phyloP scores from a whole-genome alignment of 92 coral and sea anemone species.

The Umimayanthus chanpuru region DNA sequence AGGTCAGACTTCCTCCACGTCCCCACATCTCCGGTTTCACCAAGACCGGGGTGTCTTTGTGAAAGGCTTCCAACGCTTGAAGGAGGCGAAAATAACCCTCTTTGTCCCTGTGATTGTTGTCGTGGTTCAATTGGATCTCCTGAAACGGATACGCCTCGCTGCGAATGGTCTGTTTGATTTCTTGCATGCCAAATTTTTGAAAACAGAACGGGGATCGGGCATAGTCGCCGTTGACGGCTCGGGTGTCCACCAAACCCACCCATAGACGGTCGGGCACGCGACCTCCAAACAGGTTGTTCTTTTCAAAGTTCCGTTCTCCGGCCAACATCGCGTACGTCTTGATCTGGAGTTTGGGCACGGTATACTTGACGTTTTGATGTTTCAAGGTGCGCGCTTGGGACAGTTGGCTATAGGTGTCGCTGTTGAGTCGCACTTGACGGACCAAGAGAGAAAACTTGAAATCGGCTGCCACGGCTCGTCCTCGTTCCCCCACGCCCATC shows the following conservation, averaged over 20 bases:
- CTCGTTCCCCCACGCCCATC: slow-evolving; percentile 1
- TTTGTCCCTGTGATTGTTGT: slow-evolving; percentile 2
- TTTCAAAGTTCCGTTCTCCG: neutral
- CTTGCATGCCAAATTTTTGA: no score
- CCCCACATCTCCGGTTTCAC: neutral
- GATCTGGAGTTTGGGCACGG: slow-evolving; percentile 10
- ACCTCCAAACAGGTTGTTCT: neutral
- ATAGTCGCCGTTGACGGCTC: neutral
- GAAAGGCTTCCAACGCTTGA: neutral
- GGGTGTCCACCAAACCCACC: slow-evolving; percentile 8
- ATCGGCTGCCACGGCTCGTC: slow-evolving; percentile 12
- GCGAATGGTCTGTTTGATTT: neutral
- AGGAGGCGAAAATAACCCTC: slow-evolving; percentile 25
- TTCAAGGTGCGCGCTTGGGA: neutral
- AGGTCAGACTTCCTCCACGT: neutral
- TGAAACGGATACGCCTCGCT: neutral
- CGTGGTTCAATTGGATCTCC: slow-evolving; percentile 8
- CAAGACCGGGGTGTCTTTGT: neutral
- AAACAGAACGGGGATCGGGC: neutral
- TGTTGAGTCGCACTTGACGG: slow-evolving; percentile 8
- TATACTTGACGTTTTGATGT: neutral
- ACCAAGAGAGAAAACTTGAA: slow-evolving; percentile 8
- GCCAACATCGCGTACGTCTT: slow-evolving; percentile 1
- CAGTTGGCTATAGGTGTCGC: slow-evolving; percentile 12
- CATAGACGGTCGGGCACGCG: slow-evolving; percentile 12